Evolutionary conservation across 2,113 vertebrate species (phyloP).

Genomic region (Gallinago paraguaiae): DNA sequence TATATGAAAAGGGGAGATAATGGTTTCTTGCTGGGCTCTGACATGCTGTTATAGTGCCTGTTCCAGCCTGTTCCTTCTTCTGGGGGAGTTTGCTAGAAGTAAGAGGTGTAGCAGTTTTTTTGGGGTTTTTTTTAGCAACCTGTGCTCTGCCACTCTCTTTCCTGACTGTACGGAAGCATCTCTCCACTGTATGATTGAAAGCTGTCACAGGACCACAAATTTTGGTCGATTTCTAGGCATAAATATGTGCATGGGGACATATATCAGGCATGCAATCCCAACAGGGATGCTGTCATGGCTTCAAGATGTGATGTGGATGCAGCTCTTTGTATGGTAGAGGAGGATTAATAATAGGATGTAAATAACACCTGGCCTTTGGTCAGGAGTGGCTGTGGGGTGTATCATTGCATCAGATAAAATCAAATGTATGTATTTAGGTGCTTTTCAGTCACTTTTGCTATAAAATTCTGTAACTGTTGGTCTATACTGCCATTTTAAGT

Average conservation of each 20-base stretch:
- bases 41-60: neutral
- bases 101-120: neutral
- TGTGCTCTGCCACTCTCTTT: neutral
- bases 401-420: neutral
- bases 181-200: neutral
- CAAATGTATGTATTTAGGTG: neutral
- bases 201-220: neutral
- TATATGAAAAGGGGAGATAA: neutral
- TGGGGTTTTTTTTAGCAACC: neutral
- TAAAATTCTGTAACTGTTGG: neutral
- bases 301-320: neutral
- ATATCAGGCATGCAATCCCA: rapidly evolving
- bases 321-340: neutral
- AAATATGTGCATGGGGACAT: rapidly evolving
- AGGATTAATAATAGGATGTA: neutral
- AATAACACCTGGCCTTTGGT: neutral
- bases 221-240: neutral
- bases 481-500: neutral
- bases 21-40: neutral
- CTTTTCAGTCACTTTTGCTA: neutral
- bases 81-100: neutral
- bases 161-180: neutral
- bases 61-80: neutral
- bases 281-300: neutral
- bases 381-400: rapidly evolving